Evolutionary conservation across 2,888 invertebrate species (phyloP).

Genomic region (Lasioglossum lativentre): DNA sequence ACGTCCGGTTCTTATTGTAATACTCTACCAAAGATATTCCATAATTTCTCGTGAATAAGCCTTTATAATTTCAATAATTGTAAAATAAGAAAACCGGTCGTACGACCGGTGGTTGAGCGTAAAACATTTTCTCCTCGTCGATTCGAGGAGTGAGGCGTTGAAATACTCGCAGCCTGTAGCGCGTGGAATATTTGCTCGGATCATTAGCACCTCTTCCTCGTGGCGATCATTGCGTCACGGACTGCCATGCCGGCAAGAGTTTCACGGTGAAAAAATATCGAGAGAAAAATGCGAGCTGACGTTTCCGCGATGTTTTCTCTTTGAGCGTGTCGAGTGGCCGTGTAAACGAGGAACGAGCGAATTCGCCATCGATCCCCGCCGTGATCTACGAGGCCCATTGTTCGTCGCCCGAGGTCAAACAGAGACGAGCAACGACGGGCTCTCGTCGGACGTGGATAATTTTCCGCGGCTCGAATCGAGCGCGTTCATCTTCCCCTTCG

Average conservation of each 20-base stretch:
- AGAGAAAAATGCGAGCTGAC: background rate
- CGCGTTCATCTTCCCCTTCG: constrained; percentile 22
- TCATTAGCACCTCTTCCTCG: background rate
- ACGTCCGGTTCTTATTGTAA: no score
- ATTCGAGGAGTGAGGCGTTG: background rate
- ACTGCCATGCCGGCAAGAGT: background rate
- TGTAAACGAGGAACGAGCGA: background rate
- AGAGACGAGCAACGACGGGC: constrained; percentile 29
- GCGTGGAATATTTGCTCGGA: background rate
- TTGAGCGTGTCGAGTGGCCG: background rate
- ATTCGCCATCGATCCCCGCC: background rate
- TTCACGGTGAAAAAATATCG: background rate
- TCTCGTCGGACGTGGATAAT: constrained; percentile 34
- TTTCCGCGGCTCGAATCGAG: constrained; percentile 39
- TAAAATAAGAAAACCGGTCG: no score
- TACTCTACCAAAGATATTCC: no score
- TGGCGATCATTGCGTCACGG: background rate
- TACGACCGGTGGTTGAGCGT: background rate
- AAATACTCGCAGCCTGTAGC: background rate
- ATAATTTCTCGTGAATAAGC: no score
- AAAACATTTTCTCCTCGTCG: background rate
- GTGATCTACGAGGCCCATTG: constrained; percentile 38
- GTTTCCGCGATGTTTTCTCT: background rate
- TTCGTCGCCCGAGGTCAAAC: constrained; percentile 9
- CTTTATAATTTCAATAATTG: no score